Percentiles rank a stretch among this genome's conserved stretches.
Evolutionary conservation across 2,113 vertebrate species (phyloP).

Genomic region (Oriolus oriolus): DNA sequence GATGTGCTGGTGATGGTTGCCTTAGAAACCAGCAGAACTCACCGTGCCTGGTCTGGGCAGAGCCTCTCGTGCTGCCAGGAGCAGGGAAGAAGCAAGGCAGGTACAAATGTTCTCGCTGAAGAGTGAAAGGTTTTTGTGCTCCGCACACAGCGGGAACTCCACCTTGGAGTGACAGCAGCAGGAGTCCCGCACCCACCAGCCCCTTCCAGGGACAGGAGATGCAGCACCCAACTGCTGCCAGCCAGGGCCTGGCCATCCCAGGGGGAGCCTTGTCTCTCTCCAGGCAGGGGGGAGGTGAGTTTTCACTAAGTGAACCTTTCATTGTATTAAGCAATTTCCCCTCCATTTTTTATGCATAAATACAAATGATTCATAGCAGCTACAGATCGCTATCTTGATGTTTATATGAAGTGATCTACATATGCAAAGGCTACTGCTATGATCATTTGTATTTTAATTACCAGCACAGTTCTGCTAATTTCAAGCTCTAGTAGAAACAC

Average conservation of each 20-base stretch:
- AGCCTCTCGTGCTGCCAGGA: background rate
- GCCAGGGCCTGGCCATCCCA: background rate
- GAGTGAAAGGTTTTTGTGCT: background rate
- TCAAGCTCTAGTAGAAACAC: conserved; percentile 21
- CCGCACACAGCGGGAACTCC: background rate
- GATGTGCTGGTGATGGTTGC: conserved; percentile 16
- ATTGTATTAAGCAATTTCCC: background rate
- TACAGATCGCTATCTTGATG: background rate
- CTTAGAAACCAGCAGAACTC: conserved; percentile 52
- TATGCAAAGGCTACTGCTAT: background rate
- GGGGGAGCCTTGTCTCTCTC: background rate
- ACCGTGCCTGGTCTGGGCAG: background rate
- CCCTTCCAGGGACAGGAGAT: background rate
- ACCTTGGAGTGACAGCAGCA: background rate
- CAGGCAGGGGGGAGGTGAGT: background rate
- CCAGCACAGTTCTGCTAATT: conserved; percentile 15
- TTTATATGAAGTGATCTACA: background rate
- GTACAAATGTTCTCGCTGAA: background rate
- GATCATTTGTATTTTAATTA: conserved; percentile 22
- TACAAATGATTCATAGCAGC: fast-evolving
- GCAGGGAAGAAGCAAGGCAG: background rate
- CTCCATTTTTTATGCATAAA: background rate
- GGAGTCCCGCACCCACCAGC: background rate
- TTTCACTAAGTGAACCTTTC: background rate
- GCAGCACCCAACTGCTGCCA: background rate